Base-by-base conservation (phyloP, 2,888 invertebrate genomes). In the Amiota communis region DNA sequence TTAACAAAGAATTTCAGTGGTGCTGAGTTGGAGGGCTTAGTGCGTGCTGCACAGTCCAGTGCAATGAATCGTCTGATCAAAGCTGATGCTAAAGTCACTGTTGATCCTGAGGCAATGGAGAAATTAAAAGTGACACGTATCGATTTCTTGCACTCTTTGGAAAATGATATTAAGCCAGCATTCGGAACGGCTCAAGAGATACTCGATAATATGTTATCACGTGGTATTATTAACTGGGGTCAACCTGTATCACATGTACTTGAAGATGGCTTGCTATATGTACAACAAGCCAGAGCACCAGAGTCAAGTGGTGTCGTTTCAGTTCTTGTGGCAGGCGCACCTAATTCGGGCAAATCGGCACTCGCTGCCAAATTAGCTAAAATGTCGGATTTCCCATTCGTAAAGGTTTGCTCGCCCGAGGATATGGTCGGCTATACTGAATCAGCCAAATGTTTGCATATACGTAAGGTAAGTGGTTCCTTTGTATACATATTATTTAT, bases 391-490 rank as follows among this genome's bases (percentile, higher is more conserved):
- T 99, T 99, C 91, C 99, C 99, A 13, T 99, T 99, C 91, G 94
- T 99, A 76, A 99, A 99, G 92, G 96, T 97, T 15, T 97, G 97
- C 90, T 95, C 97, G 17, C 98, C 98, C 0, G 97, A 97, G 86
- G 98, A 98, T 86, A 98, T 98, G 97, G 95, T 98, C 79, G 99
- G 99, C 9, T 99, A 93, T 88, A 97, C 97, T 0, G 99, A 99
- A 91, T 93, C 96, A 8, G 95, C 99, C 48, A 99, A 99, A 90
- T 99, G 99, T 90, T 91, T 97, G 86, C 93, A 94, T 80, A 97
- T 99, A 80, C 93, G 97, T 84, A 99, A 98, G 93, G 96, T 97
- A 88, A 46, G 64, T 8, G 3, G 3, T 17, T 79, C 68, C 3
- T 53, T 53, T 17, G 49, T 12, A n/a, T 13, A 23, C n/a, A 63